Conservation (phyloP, 2,888 invertebrate genomes). For the Sceliomorpha sp. region DNA sequence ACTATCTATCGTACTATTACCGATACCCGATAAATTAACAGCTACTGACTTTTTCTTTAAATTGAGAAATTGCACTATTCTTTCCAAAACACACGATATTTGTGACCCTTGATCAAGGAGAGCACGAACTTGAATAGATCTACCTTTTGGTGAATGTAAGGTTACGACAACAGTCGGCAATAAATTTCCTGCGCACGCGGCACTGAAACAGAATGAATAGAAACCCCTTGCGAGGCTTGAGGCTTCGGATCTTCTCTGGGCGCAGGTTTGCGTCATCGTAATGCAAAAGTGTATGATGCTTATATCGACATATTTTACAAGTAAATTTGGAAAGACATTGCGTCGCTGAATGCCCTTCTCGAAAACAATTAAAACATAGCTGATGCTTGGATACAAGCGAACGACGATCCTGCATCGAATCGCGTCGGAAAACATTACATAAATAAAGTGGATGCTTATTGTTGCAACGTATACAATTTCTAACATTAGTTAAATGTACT, state of each 20-base stretch:
- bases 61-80: not conserved
- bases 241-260: not conserved
- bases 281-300: slow-evolving; percentile 13
- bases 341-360: slow-evolving; percentile 1
- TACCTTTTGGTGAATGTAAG: not conserved
- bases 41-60: no score
- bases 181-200: not conserved
- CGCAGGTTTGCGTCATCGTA: not conserved
- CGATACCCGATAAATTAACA: no score
- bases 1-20: no score
- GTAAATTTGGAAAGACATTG: slow-evolving; percentile 1
- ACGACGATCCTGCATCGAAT: no score
- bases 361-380: slow-evolving; percentile 16
- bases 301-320: no score
- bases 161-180: not conserved
- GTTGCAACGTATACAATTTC: no score
- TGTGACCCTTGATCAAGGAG: no score
- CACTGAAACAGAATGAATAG: not conserved
- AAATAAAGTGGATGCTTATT: no score
- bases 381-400: no score
- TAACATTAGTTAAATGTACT: no score
- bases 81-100: not conserved
- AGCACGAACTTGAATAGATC: not conserved
- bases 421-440: no score
- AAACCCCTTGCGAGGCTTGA: not conserved